Conservation (phyloP, 2,113 vertebrate genomes). For the Pseudopodoces humilis region DNA sequence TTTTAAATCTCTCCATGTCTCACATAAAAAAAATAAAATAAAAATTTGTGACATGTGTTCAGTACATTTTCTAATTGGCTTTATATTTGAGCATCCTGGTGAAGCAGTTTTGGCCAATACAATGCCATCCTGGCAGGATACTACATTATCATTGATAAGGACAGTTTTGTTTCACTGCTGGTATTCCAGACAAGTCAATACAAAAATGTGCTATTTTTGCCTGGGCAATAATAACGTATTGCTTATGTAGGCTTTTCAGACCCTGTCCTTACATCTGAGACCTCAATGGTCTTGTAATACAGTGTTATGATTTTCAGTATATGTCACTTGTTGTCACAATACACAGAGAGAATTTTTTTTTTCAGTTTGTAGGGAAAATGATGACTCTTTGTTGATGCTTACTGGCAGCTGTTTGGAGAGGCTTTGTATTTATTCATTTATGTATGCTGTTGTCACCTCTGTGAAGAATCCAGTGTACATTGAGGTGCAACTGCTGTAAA, state of each 20-base stretch:
- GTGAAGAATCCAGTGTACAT: background rate
- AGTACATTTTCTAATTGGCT: background rate
- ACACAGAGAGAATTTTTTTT: background rate
- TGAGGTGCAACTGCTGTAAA: background rate
- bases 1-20: background rate
- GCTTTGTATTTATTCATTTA: background rate
- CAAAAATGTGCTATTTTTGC: background rate
- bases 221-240: background rate
- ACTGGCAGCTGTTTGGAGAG: background rate
- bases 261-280: background rate
- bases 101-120: background rate
- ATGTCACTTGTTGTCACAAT: background rate
- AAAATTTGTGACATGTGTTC: background rate
- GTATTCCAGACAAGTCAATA: background rate
- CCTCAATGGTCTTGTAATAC: background rate
- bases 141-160: background rate
- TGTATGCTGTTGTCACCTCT: background rate
- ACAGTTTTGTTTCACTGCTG: background rate
- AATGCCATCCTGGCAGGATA: background rate
- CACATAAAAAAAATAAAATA: background rate
- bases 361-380: background rate
- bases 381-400: background rate
- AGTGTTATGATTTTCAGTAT: background rate
- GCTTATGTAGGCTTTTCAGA: background rate
- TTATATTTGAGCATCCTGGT: background rate